Conservation (phyloP, 2,113 vertebrate genomes). For the Stictonetta naevosa region DNA sequence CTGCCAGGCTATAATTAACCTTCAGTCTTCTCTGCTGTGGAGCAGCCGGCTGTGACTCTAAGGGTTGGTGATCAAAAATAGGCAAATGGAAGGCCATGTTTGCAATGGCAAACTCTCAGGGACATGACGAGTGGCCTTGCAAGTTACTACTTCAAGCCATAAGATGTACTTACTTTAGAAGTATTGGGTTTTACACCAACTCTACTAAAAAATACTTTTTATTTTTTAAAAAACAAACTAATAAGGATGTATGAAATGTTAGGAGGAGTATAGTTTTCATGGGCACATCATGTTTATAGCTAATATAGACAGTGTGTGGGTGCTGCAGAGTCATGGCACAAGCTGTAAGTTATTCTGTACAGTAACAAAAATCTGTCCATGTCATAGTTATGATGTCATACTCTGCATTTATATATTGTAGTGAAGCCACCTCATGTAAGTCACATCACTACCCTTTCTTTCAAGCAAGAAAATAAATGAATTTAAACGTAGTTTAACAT, state of each 20-base stretch:
- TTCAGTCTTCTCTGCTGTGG: slow-evolving; percentile 57
- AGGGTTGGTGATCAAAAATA: slow-evolving; percentile 64
- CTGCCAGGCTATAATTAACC: slow-evolving; percentile 80
- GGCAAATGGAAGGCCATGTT: neutral
- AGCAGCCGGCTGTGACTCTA: slow-evolving; percentile 69
- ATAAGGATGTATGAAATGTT: neutral
- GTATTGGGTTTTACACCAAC: neutral
- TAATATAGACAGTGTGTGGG: neutral
- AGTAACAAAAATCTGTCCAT: neutral
- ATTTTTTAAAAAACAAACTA: neutral
- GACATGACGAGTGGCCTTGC: neutral
- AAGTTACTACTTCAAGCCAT: neutral
- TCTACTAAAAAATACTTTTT: neutral
- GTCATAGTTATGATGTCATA: neutral
- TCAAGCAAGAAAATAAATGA: accelerated
- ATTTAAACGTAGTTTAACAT: too few species aligned
- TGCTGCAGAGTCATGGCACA: neutral
- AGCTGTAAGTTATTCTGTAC: neutral
- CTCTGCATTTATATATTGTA: neutral
- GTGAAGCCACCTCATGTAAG: neutral
- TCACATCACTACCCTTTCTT: neutral
- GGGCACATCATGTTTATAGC: neutral
- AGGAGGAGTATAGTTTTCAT: neutral
- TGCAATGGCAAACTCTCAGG: neutral
- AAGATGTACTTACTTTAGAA: neutral